phyloP scores from a whole-genome alignment of 64 coral and sea anemone species.

The Montipora foliosa region DNA sequence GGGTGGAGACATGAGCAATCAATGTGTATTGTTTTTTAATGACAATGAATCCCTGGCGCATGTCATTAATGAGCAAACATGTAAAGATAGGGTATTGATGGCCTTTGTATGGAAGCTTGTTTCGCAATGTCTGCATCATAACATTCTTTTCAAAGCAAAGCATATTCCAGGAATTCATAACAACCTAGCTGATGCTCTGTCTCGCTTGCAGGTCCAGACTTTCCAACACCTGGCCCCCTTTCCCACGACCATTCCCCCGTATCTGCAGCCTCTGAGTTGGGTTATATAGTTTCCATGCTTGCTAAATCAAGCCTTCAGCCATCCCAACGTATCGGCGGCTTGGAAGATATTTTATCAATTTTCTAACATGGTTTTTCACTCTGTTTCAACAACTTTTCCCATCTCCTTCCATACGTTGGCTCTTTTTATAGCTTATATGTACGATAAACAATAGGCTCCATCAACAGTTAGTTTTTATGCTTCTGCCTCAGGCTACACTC shows the following conservation, averaged over 20 bases:
- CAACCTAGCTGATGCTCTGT: neutral
- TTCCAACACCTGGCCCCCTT: conserved; percentile 1
- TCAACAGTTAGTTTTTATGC: conserved; percentile 12
- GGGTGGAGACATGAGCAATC: neutral
- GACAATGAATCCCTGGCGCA: too few species aligned
- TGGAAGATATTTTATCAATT: neutral
- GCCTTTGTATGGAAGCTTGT: conserved; percentile 21
- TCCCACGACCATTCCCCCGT: neutral
- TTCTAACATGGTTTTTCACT: neutral
- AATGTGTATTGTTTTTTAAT: too few species aligned
- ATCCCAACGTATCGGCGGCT: too few species aligned
- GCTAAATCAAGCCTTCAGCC: neutral
- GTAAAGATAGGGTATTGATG: neutral
- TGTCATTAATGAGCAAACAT: neutral
- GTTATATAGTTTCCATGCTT: neutral
- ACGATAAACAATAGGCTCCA: neutral
- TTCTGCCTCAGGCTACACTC: neutral
- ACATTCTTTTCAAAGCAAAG: conserved; percentile 14
- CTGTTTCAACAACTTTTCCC: neutral
- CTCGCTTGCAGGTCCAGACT: neutral
- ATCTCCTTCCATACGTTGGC: neutral
- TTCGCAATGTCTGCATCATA: conserved; percentile 8
- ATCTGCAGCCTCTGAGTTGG: conserved; percentile 26
- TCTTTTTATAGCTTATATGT: conserved; percentile 20
- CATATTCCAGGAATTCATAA: conserved; percentile 7